Conservation (phyloP, 1,140 invertebrate species). For the Cyclargus thomasi region DNA sequence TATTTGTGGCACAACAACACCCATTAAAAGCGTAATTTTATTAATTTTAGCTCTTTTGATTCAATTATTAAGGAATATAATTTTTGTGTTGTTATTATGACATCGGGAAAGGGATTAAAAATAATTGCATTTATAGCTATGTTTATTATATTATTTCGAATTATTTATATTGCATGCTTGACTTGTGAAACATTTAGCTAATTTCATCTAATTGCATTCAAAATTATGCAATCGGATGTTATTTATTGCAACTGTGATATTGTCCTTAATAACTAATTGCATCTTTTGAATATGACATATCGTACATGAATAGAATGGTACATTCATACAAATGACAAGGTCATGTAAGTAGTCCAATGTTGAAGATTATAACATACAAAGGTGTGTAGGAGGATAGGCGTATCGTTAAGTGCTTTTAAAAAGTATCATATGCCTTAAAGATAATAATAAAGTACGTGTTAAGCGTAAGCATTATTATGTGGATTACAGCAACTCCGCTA, state of each 20-base stretch:
- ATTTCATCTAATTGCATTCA: neutral
- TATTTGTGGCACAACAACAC: neutral
- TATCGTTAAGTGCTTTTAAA: slow-evolving; percentile 6
- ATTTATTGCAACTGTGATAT: neutral
- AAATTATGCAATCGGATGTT: neutral
- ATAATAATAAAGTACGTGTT: slow-evolving; percentile 1
- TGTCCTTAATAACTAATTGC: slow-evolving; percentile 1
- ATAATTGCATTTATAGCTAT: too few species aligned
- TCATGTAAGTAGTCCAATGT: slow-evolving; percentile 33
- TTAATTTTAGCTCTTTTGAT: too few species aligned
- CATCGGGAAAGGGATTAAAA: too few species aligned
- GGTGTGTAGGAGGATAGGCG: slow-evolving; percentile 15
- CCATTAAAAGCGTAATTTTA: too few species aligned
- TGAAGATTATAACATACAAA: slow-evolving; percentile 16
- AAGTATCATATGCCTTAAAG: neutral
- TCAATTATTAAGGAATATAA: too few species aligned
- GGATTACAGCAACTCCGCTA: slow-evolving; percentile 19
- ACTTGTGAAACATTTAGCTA: neutral
- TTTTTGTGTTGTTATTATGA: too few species aligned
- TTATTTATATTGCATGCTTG: neutral
- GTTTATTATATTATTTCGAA: too few species aligned
- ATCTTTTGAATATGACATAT: neutral
- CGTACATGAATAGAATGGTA: slow-evolving; percentile 15
- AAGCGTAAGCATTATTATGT: slow-evolving; percentile 8
- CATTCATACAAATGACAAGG: slow-evolving; percentile 19